Conservation (phyloP, 2,113 vertebrate genomes). For the Hydrolagus affinis region DNA sequence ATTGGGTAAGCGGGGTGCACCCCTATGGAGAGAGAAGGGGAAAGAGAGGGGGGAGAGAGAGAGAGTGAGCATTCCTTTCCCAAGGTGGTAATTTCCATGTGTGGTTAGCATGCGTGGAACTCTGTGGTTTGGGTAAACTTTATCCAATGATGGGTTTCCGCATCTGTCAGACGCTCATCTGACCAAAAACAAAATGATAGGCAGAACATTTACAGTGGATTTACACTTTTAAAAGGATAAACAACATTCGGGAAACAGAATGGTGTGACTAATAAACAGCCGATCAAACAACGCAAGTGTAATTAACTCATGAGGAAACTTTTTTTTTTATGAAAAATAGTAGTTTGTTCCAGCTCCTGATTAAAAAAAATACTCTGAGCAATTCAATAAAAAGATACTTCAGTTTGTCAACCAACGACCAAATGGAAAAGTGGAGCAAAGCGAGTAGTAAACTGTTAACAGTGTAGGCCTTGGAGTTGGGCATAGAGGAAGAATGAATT, state of each 20-base stretch:
- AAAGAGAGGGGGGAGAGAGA: too few relatives aligned
- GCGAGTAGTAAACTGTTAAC: neutral
- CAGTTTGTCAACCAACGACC: constrained; percentile 5
- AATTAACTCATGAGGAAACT: neutral
- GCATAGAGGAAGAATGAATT: neutral
- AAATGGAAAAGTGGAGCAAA: neutral
- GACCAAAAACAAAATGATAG: neutral
- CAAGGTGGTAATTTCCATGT: too few relatives aligned
- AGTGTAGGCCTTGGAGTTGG: neutral
- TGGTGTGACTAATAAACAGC: neutral
- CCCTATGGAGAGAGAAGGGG: too few relatives aligned
- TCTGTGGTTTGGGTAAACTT: too few relatives aligned
- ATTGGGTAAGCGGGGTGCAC: too few relatives aligned
- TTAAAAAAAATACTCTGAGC: constrained; percentile 21
- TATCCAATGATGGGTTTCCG: too few relatives aligned
- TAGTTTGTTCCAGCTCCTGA: neutral
- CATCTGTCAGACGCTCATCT: too few relatives aligned
- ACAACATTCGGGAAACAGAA: neutral
- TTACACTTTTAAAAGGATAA: neutral
- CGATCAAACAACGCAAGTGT: neutral
- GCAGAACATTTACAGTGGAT: neutral
- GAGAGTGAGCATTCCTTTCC: too few relatives aligned
- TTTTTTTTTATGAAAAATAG: neutral
- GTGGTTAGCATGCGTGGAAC: too few relatives aligned
- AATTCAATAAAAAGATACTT: constrained; percentile 16